Evolutionary conservation across 2,888 invertebrate species (phyloP), one percentile per base, ranked within the genome.

Genomic region (Orthosia incerta): DNA sequence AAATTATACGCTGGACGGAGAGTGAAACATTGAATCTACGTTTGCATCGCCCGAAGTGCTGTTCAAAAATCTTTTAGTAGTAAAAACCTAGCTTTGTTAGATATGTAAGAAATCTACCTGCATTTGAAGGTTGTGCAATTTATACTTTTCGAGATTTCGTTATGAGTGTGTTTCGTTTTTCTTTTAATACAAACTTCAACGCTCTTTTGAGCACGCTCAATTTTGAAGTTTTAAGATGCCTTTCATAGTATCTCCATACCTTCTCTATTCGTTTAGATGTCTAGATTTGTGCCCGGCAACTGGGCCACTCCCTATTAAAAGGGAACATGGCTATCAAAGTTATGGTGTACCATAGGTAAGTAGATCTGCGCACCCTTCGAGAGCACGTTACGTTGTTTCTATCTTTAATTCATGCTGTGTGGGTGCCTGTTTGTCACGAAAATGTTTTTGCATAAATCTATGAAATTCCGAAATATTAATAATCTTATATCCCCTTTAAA

Each of bases 401-500:
- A 45, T 11, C 18, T 45, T 11, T n/a, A 11, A 9, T 39, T 39
- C 39, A 39, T 7, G 39, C 16, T 20, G 13, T 13, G 7, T 56
- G n/a, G 39, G 57, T 16, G 11, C n/a, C 4, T 55, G 20, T 55
- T 70, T 15, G n/a, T n/a, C n/a, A 51, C 9, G 20, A n/a, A 63
- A 31, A 31, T n/a, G 50, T 39, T 16, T 60, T 60, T 63, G n/a
- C 16, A 11, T 18, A 13, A 63, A 31, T 9, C 9, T 26, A n/a
- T 7, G 39, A 9, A n/a, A n/a, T 60, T 60, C 3, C 1, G 12
- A 16, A 48, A 31, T 39, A 26, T 4, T 55, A 48, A 45, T 50
- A 76, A 75, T 56, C 26, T 56, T n/a, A 50, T 56, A 5, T 31
- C 48, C 9, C 16, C 9, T 18, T 50, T 57, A 11, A 76, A n/a